These are phyloP conservation scores for Baryphthengus martii DNA, from an alignment of 2,113 vertebrate genomes.

Conservation along the genomic window DNA sequence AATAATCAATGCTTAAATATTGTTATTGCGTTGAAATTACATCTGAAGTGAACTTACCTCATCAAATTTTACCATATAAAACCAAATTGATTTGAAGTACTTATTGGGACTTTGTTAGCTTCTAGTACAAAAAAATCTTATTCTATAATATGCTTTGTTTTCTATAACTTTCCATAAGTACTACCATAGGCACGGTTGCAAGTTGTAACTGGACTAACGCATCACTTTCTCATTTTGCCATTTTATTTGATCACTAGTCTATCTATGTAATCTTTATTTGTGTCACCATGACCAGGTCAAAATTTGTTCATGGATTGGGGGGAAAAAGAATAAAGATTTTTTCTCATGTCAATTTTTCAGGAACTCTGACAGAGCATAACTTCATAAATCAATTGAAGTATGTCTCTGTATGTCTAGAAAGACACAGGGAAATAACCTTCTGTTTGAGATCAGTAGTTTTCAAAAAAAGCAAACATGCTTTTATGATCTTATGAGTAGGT, in stretches of 20 bases:
- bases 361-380: neutral
- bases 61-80: neutral
- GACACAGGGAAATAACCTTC: neutral
- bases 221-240: neutral
- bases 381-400: slow-evolving; percentile 15
- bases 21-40: neutral
- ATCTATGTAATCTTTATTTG: neutral
- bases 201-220: neutral
- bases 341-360: neutral
- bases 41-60: neutral
- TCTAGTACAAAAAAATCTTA: neutral
- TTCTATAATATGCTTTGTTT: neutral
- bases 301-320: neutral
- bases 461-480: neutral
- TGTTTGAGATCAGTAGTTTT: neutral
- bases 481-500: neutral
- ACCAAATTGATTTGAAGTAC: neutral
- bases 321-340: neutral
- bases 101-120: neutral
- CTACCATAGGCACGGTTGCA: neutral
- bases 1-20: neutral
- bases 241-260: neutral
- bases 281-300: neutral
- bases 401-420: neutral
- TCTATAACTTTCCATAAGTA: neutral